Evolutionary conservation across 2,113 vertebrate species (phyloP).

Genomic region (Podarcis cretensis): DNA sequence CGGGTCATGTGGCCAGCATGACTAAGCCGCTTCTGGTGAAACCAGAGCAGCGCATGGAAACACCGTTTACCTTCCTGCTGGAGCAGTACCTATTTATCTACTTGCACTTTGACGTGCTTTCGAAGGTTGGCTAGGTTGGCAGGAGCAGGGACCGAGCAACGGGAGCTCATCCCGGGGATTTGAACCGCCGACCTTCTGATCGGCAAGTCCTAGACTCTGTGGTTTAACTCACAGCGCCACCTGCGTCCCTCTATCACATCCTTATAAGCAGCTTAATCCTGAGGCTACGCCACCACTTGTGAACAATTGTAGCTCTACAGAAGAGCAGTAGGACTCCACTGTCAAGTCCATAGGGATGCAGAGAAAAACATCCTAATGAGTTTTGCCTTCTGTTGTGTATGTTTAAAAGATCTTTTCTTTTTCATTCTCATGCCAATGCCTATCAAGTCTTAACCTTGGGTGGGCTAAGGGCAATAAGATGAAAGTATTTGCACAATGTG

Average conservation of each 20-base stretch:
- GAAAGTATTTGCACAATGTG: background rate
- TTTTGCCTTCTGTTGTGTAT: background rate
- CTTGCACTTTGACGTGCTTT: no score
- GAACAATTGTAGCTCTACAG: background rate
- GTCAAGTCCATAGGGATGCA: background rate
- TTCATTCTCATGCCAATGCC: background rate
- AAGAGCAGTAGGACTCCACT: background rate
- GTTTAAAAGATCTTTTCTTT: background rate
- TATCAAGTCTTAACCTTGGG: background rate
- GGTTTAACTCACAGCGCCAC: no score
- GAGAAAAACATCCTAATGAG: background rate
- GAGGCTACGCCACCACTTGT: background rate
- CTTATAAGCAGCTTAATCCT: background rate
- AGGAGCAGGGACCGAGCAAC: no score
- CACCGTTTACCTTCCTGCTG: no score
- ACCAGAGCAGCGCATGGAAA: no score
- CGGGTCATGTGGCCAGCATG: no score
- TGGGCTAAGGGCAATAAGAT: background rate
- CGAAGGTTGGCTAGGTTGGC: no score
- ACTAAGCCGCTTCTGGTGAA: no score
- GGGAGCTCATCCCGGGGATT: no score
- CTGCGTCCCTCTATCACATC: background rate
- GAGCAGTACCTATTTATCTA: no score
- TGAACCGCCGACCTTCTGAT: no score
- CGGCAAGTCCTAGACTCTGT: no score